These are phyloP conservation scores for Cylloceria caligata DNA, from an alignment of 2,888 invertebrate species.

Conservation along the genomic window DNA sequence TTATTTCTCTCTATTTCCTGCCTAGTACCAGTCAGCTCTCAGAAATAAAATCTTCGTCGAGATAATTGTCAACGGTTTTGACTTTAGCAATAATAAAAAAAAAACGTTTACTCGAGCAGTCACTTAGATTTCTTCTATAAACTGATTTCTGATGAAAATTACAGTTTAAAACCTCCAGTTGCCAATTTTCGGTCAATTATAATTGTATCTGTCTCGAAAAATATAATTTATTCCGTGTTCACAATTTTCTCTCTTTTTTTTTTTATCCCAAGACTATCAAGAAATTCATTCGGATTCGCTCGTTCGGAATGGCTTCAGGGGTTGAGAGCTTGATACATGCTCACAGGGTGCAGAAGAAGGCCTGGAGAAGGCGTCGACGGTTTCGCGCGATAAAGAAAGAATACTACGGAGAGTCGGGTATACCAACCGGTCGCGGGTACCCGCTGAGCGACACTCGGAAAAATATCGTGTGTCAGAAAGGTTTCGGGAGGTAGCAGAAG, in stretches of 20 bases:
- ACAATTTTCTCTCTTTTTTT: too few relatives aligned
- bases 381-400: conserved; percentile 54
- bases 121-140: not conserved
- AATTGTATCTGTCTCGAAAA: too few relatives aligned
- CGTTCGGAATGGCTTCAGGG: conserved; percentile 66
- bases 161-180: not conserved
- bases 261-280: too few relatives aligned
- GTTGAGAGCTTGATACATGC: conserved; percentile 37
- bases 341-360: conserved; percentile 18
- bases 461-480: conserved; percentile 71
- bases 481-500: conserved; percentile 56
- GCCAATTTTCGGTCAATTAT: not conserved
- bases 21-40: conserved; percentile 11
- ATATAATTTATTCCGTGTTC: too few relatives aligned
- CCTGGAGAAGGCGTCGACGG: conserved; percentile 58
- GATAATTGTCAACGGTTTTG: not conserved
- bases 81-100: not conserved
- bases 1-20: conserved; percentile 13
- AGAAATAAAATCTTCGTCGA: conserved; percentile 16
- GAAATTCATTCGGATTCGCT: conserved; percentile 68
- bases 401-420: conserved; percentile 22
- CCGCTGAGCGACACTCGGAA: conserved; percentile 66
- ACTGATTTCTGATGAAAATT: not conserved
- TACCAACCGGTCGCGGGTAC: conserved; percentile 36
- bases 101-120: not conserved